These are phyloP conservation scores for Raja brachyura DNA, from an alignment of 2,113 vertebrate genomes.

Conservation along the genomic window DNA sequence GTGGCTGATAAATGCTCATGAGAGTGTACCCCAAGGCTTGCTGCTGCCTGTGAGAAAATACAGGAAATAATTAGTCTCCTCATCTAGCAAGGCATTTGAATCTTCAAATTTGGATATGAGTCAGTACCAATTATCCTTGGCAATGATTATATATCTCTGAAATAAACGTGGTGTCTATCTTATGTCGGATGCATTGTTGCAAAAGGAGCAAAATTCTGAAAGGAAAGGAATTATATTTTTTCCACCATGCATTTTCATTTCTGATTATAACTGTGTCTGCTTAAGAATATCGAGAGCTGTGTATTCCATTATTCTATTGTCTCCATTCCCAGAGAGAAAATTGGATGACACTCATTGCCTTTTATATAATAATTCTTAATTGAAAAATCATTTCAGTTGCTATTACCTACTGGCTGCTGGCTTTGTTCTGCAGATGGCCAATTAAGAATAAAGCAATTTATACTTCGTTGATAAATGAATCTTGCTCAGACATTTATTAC, in stretches of 20 bases:
- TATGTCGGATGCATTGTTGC: too few relatives aligned
- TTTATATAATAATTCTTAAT: constrained; percentile 21
- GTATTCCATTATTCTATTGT: not conserved
- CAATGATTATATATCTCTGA: not conserved
- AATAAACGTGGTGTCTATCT: not conserved
- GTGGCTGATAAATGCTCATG: not conserved
- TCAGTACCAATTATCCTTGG: not conserved
- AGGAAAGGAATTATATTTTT: not conserved
- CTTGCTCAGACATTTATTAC: not conserved
- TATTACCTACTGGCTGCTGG: not conserved
- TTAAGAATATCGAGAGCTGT: not conserved
- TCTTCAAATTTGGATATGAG: constrained; percentile 6
- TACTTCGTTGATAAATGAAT: not conserved
- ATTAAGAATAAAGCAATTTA: not conserved
- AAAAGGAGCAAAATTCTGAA: not conserved
- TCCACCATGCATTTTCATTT: not conserved
- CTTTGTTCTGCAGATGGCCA: constrained; percentile 16
- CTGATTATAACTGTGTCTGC: not conserved
- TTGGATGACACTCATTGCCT: not conserved
- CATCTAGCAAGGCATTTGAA: not conserved
- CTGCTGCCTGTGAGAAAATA: not conserved
- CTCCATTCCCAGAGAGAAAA: not conserved
- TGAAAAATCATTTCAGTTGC: not conserved
- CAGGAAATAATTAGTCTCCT: not conserved
- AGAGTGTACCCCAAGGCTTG: not conserved